Base-by-base conservation (phyloP, 2,113 vertebrate species). In the Acrocephalus kingi region DNA sequence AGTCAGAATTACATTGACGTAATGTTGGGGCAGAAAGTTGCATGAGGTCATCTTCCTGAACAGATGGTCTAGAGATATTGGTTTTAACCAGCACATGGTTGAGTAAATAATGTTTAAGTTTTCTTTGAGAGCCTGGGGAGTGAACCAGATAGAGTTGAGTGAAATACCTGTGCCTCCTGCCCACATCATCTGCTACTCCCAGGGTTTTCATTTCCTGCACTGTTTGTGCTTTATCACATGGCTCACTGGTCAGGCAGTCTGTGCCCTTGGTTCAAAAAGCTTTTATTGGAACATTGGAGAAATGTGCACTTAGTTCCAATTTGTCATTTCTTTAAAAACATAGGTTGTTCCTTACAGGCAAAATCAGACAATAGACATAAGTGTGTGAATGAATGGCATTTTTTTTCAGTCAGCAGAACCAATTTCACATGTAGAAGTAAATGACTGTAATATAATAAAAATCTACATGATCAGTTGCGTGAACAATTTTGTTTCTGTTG, bases 131-230 rank as follows among this genome's bases (percentile, higher is more conserved):
- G 96, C 98, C 98, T 97, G 98, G 97, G 96, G 98, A 98, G 98
- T 87, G n/a, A 61, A 98, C 95, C 98, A 96, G 97, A 98, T 97
- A 96, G 93, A 90, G 31, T 51, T 19, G 93, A 96, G 97, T 51
- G 86, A 97, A 97, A 96, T 93, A 91, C 97, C 97, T 92, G 90
- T 96, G 94, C 97, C 97, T 97, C 98, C 98, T 91, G 90, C 98
- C 83, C 87, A 91, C 91, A 68, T 98, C 98, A 98, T 97, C 98
- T 98, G 98, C 97, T 98, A 46, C 96, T 98, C 98, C 97, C 71
- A 92, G 94, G 97, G 97, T 98, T 98, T 97, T 98, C 98, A 98
- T 98, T 98, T 98, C 98, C 98, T 98, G 93, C 98, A 90, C 98
- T 97, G 98, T 97, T 97, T 97, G 98, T 95, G 97, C 97, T 98